Evolutionary conservation across 2,797 vertebrate genomes (phyloP).

Genomic region (Acanthurus leucopareius): DNA sequence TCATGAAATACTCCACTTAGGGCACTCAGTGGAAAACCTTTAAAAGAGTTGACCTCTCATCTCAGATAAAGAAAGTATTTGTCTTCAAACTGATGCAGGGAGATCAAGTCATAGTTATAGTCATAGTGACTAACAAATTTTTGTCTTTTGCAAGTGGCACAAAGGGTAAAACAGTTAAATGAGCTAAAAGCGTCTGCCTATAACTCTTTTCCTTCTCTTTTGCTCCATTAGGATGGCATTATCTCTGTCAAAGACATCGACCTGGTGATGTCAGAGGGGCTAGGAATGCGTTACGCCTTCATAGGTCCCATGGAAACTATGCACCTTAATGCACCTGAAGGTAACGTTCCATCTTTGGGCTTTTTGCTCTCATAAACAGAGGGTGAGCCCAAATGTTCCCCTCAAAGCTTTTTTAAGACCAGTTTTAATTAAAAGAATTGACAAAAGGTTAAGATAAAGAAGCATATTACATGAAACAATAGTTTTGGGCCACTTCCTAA

Average conservation of each 20-base stretch:
- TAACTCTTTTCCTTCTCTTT: constrained; percentile 26
- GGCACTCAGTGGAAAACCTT: background rate
- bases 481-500: background rate
- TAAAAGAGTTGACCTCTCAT: background rate
- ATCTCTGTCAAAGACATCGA: constrained; percentile 95
- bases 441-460: background rate
- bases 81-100: background rate
- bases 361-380: background rate
- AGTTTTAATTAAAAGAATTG: background rate
- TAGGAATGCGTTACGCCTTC: constrained; percentile 97
- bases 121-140: background rate
- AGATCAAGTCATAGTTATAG: background rate
- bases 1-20: background rate
- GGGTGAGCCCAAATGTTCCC: background rate
- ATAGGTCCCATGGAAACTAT: constrained; percentile 98
- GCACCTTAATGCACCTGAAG: constrained; percentile 96
- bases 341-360: constrained; percentile 73
- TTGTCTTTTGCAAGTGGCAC: background rate
- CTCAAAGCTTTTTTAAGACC: background rate
- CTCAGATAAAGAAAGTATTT: constrained; percentile 6
- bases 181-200: background rate
- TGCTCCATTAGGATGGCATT: constrained; percentile 88
- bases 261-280: constrained; percentile 96
- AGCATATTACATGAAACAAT: background rate
- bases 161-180: background rate